phyloP scores from a whole-genome alignment of 2,113 vertebrate species.

The Ursus arctos region DNA sequence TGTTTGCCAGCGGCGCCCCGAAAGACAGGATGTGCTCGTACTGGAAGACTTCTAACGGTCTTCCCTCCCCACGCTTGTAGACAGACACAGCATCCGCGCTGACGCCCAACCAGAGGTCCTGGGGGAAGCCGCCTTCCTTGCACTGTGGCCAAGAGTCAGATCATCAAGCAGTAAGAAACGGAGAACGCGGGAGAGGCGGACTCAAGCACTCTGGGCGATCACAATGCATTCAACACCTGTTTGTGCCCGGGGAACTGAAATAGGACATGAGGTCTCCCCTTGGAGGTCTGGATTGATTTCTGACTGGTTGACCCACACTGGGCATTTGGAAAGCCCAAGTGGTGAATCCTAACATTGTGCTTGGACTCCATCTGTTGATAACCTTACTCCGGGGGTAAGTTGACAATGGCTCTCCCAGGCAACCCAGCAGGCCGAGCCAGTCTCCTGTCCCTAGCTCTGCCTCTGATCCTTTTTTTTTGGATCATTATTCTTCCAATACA shows the following conservation, averaged over 20 bases:
- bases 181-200: neutral
- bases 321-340: accelerated
- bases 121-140: slow-evolving; percentile 94
- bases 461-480: neutral
- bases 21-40: slow-evolving; percentile 98
- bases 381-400: no score
- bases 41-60: slow-evolving; percentile 95
- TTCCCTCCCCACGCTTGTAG: slow-evolving; percentile 96
- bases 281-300: neutral
- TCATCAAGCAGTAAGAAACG: neutral
- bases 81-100: slow-evolving; percentile 95
- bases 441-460: neutral
- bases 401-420: no score
- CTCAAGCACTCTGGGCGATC: neutral
- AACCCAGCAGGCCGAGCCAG: neutral
- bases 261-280: accelerated
- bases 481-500: neutral
- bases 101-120: slow-evolving; percentile 96
- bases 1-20: slow-evolving; percentile 94
- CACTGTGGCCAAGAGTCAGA: slow-evolving; percentile 85
- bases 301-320: neutral
- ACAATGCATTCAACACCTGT: accelerated
- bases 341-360: neutral
- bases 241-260: accelerated
- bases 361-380: neutral